Base-by-base conservation (phyloP, 2,113 vertebrate species). In the zebrafish (Danio rerio) region DNA sequence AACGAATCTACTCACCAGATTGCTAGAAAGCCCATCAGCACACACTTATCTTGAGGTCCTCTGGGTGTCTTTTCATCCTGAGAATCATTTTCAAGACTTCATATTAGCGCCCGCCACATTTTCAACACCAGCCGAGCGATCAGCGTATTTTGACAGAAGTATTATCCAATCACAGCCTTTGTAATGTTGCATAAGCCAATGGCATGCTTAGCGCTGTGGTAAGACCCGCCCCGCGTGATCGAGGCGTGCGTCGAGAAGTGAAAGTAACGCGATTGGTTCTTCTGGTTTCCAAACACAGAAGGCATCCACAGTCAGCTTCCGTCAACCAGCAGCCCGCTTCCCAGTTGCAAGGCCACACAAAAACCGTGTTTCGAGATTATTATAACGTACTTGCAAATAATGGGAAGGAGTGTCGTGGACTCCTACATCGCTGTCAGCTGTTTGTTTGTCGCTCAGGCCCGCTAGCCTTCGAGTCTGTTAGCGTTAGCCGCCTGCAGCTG, bases 341-440 rank as follows among this genome's bases (percentile, higher is more conserved):
- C 31, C 31, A 61, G 66, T 0, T 3, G 7, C 7, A 6, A 49
- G 74, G 20, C 4, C 69, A 12, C 68, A 20, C 12, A 16, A 15
- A 63, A 7, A 5, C 52, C 13, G 12, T 10, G 52, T n/a, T 78
- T 73, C 52, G 12, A 7, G 69, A 71, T 43, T 9, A 50, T 45
- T 7, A 52, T 63, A 59, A 55, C 56, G 70, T 59, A 75, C 72
- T 10, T n/a, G 83, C 73, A 59, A 83, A 89, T 86, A 79, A 90
- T 90, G 87, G 86, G 83, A 89, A 83, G 75, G 81, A 21, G 78
- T 58, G 47, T 21, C 18, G 40, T 73, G 31, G 15, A 40, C 63
- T 81, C 52, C n/a, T 75, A 52, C 45, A 65, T 56, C 43, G 65
- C 77, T 65, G 69, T 69, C 42, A 87, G 73, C 50, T 77, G 42